phyloP scores from a whole-genome alignment of 1,140 invertebrate species.

The Lordiphosa stackelbergi region DNA sequence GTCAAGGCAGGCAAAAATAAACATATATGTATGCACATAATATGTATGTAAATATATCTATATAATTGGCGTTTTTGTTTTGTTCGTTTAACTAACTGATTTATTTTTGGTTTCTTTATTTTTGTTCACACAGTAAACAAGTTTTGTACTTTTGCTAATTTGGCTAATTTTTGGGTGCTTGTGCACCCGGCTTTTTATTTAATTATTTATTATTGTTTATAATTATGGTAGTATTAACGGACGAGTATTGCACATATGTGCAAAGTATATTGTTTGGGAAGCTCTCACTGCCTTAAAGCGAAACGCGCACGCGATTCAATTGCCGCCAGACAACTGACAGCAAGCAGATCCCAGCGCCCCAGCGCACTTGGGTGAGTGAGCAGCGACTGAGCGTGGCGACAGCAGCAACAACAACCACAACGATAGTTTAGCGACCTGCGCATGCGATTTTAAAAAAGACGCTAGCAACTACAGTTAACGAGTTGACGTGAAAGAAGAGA shows the following conservation, averaged over 20 bases:
- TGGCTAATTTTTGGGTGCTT: slow-evolving; percentile 17
- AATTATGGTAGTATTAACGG: slow-evolving; percentile 16
- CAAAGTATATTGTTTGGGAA: slow-evolving; percentile 23
- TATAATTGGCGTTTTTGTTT: slow-evolving; percentile 21
- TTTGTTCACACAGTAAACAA: slow-evolving; percentile 26
- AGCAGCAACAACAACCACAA: slow-evolving; percentile 12
- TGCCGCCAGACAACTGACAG: slow-evolving; percentile 55
- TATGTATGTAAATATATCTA: slow-evolving; percentile 23
- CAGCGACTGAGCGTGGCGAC: slow-evolving; percentile 16
- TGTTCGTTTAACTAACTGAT: slow-evolving; percentile 44
- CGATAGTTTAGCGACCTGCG: slow-evolving; percentile 40
- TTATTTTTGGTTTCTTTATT: slow-evolving; percentile 40
- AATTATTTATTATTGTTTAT: slow-evolving; percentile 16
- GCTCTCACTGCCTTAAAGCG: slow-evolving; percentile 46
- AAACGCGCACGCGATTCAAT: slow-evolving; percentile 62
- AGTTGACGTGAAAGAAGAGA: slow-evolving; percentile 13
- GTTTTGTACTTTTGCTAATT: slow-evolving; percentile 31
- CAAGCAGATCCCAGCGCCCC: slow-evolving; percentile 36
- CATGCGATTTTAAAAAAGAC: slow-evolving; percentile 51
- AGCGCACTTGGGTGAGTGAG: slow-evolving; percentile 6
- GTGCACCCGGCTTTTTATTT: slow-evolving; percentile 10
- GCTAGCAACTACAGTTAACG: slow-evolving; percentile 13
- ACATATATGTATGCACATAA: slow-evolving; percentile 15
- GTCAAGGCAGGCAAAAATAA: slow-evolving; percentile 38
- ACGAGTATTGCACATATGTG: slow-evolving; percentile 1